Conservation (phyloP, 2,888 invertebrate genomes). For the Cataglyphis livida region DNA sequence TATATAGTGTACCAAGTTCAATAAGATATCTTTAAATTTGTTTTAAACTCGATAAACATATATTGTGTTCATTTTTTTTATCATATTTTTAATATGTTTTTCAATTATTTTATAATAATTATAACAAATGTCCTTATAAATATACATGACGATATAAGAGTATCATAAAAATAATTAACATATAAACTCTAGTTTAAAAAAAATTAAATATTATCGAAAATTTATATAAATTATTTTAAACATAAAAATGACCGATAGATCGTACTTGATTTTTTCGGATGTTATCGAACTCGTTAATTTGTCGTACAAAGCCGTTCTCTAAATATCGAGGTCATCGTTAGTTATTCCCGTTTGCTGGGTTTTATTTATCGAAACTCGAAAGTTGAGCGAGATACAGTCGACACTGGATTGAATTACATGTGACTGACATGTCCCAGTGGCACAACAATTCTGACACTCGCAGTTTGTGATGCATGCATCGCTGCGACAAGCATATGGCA, state of each 20-base stretch:
- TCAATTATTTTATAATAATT: not conserved
- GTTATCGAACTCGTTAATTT: slow-evolving; percentile 27
- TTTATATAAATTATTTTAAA: not conserved
- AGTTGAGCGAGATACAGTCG: slow-evolving; percentile 50
- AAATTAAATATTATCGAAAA: not conserved
- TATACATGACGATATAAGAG: too few relatives aligned
- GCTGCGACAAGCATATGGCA: slow-evolving; percentile 51
- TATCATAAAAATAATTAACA: not conserved
- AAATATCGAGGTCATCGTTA: slow-evolving; percentile 42
- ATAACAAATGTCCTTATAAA: not conserved
- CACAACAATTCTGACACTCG: slow-evolving; percentile 52
- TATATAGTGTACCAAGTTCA: not conserved
- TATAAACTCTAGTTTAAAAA: not conserved
- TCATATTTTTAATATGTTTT: not conserved
- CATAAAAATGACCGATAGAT: not conserved
- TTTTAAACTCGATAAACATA: not conserved
- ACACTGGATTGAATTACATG: slow-evolving; percentile 63
- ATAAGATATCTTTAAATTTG: not conserved
- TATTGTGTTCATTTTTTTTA: not conserved
- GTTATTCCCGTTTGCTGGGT: slow-evolving; percentile 33
- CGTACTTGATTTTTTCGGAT: not conserved
- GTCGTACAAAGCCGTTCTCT: slow-evolving; percentile 16
- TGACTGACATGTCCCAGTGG: slow-evolving; percentile 67
- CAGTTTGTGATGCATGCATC: slow-evolving; percentile 58
- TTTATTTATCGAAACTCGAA: slow-evolving; percentile 51